phyloP scores from a whole-genome alignment of 2,113 vertebrate species.

The Cavia porcellus region DNA sequence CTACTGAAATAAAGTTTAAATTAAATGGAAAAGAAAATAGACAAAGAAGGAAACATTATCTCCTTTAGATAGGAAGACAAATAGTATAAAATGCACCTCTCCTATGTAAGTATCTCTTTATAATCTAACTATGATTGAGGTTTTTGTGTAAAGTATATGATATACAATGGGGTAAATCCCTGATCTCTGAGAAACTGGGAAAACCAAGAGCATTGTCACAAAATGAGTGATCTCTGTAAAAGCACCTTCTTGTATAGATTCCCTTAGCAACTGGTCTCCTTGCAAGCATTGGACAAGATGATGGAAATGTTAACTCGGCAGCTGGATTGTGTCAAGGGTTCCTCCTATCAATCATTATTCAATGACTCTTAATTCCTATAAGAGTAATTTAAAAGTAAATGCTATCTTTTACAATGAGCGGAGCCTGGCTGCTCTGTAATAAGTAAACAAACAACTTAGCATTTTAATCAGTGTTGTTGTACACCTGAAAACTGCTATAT shows the following conservation, averaged over 20 bases:
- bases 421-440: slow-evolving; percentile 72
- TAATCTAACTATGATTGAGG: not conserved
- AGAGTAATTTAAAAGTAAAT: slow-evolving; percentile 82
- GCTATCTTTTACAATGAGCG: slow-evolving; percentile 74
- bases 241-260: slow-evolving; percentile 71
- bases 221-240: slow-evolving; percentile 1
- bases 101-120: not conserved
- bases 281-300: slow-evolving; percentile 74
- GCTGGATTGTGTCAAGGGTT: slow-evolving; percentile 78
- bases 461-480: slow-evolving; percentile 83
- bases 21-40: not conserved
- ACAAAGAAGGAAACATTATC: not conserved
- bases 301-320: slow-evolving; percentile 82
- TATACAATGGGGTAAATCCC: not conserved
- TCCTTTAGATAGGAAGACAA: not conserved
- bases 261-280: slow-evolving; percentile 73
- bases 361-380: slow-evolving; percentile 80
- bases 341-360: slow-evolving; percentile 69
- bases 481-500: slow-evolving; percentile 81
- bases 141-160: slow-evolving; percentile 24
- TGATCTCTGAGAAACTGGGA: not conserved
- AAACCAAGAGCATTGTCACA: slow-evolving; percentile 38
- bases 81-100: not conserved
- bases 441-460: slow-evolving; percentile 82
- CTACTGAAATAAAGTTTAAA: not conserved